Base-by-base conservation (phyloP, 37 sponge, comb jelly and placozoan species). In the Ianthella basta region DNA sequence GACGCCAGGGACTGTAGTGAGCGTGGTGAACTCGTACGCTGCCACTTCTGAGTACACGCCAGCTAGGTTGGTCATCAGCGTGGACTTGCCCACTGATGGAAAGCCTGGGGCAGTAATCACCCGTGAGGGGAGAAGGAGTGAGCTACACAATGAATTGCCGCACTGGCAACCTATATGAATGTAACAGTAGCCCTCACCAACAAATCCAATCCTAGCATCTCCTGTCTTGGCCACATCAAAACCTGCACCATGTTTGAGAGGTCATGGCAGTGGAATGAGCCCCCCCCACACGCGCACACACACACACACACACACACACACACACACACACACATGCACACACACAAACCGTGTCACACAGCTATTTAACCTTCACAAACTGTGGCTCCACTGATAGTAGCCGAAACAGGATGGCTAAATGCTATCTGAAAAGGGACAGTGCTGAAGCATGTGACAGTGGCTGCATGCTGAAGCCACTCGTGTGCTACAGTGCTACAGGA, bases 141-240 rank as follows among this genome's bases (percentile, higher is more conserved):
- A 44, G 50, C 3, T 3, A 44, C 50, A 54, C 1, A 6, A 29
- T 2, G 80, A 0, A 19, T 15, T 55, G 80, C 29, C 34, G 29
- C 27, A 29, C 21, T n/a, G 30, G 55, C 56, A 0, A 15, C 40
- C 0, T 36, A n/a, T 4, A 15, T 0, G 33, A 54, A 20, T 0
- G 0, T 18, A 54, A 19, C n/a, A 29, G 18, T 27, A 34, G 0
- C 25, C 4, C 95, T 53, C 60, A 96, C 97, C 97, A 50, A 97
- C 96, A 87, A 99, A 99, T 16, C 99, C 99, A 16, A 99, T 93
- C 81, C 99, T 83, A 39, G 99, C 99, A 83, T 99, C 99, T 38
- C 99, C 99, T 29, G 99, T 99, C 83, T 99, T 99, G 24, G 97
- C 96, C 0, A 99, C 99, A 86, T 99, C 99, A 86, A 99, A 99